A percentile compares a stretch with the other conserved stretches of the same genome.
Conservation (phyloP, 2,888 invertebrate genomes). For the Watsonalla cultraria region DNA sequence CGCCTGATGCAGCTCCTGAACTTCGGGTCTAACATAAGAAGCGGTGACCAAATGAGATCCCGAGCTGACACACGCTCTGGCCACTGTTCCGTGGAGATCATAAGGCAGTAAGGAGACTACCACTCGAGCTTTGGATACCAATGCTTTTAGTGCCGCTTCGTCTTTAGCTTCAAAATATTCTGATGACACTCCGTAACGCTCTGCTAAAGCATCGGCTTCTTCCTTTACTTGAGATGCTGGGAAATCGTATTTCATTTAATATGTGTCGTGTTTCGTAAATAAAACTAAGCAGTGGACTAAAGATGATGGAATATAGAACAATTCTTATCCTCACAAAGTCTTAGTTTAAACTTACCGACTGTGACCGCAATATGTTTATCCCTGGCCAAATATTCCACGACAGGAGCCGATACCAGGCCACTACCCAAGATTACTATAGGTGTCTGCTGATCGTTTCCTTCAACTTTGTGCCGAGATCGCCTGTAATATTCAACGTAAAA, state of each 20-base stretch:
- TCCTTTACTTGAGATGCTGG: constrained; percentile 89
- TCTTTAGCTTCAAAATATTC: constrained; percentile 90
- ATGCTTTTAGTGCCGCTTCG: constrained; percentile 81
- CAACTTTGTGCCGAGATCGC: constrained; percentile 85
- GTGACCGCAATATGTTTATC: constrained; percentile 90
- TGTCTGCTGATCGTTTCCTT: constrained; percentile 81
- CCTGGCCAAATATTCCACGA: constrained; percentile 95
- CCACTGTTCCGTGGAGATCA: constrained; percentile 90
- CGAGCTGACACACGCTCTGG: constrained; percentile 91
- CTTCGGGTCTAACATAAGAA: constrained; percentile 93
- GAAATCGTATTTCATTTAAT: constrained; percentile 12
- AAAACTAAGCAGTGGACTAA: too few relatives aligned
- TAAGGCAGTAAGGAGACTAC: constrained; percentile 95
- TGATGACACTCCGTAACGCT: constrained; percentile 87
- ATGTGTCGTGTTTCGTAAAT: neutral
- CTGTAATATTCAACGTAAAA: constrained; percentile 50
- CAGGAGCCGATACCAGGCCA: constrained; percentile 95
- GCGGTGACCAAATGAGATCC: constrained; percentile 97
- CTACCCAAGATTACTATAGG: constrained; percentile 95
- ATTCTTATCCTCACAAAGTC: too few relatives aligned
- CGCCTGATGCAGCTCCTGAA: constrained; percentile 87
- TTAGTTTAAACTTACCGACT: constrained; percentile 76
- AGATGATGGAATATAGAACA: too few relatives aligned
- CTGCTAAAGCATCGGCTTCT: constrained; percentile 91
- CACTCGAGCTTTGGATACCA: constrained; percentile 86